Evolutionary conservation across 2,113 vertebrate species (phyloP).

Genomic region (Amazona vittata): DNA sequence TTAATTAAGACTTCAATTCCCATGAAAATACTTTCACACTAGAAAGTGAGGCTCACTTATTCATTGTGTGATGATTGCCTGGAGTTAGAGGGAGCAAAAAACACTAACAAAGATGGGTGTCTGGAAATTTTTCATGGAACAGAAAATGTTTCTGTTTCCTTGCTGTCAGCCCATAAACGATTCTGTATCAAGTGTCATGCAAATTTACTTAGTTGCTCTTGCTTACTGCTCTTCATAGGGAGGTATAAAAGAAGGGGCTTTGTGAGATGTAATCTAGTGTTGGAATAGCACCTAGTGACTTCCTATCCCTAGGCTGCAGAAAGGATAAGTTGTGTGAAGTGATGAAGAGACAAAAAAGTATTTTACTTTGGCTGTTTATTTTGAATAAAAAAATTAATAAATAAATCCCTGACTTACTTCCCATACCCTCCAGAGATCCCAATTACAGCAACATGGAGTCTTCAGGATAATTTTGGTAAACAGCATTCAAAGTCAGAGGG

Average conservation of each 20-base stretch:
- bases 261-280: neutral
- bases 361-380: neutral
- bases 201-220: neutral
- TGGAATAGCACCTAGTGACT: neutral
- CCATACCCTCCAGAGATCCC: slow-evolving; percentile 68
- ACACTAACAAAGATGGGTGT: neutral
- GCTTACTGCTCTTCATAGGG: neutral
- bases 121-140: neutral
- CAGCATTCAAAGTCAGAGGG: slow-evolving; percentile 53
- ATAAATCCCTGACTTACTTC: neutral
- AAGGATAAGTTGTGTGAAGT: neutral
- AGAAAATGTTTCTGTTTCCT: neutral
- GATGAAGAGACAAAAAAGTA: neutral
- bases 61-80: neutral
- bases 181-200: neutral
- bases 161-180: neutral
- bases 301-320: neutral
- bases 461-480: slow-evolving; percentile 78
- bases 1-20: neutral
- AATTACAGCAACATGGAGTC: slow-evolving; percentile 66
- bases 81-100: neutral
- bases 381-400: neutral
- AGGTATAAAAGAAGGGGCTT: neutral
- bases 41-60: neutral
- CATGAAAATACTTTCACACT: neutral